Base-by-base conservation (phyloP, 2,113 vertebrate genomes). In the Corynorhinus townsendii region DNA sequence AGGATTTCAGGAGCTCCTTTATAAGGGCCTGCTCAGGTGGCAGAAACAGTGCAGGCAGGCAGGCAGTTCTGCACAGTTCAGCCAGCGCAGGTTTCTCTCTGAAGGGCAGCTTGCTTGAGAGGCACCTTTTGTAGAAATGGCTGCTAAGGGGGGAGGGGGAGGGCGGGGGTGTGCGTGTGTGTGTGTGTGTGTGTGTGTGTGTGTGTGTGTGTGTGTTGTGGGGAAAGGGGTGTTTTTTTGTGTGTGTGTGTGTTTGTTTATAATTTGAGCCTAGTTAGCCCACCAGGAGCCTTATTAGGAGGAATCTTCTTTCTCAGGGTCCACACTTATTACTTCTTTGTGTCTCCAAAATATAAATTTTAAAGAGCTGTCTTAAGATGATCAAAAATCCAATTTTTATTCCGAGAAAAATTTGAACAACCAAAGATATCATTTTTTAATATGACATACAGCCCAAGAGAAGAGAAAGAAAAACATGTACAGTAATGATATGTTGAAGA, bases 321-420 rank as follows among this genome's bases (percentile, higher is more conserved):
- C 64, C 30, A n/a, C 64, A 66, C 30, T 89, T 96, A 79, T 95
- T 96, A 47, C 45, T 94, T 40, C 26, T 54, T 0, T 86, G 56
- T 90, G 45, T 95, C 69, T 77, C 95, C 71, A 86, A 71, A 92
- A 54, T 19, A 81, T 96, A 97, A 22, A 72, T 94, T 97, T 97
- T 95, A 72, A 91, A 90, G 91, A 94, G 19, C 14, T 43, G 0
- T 91, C 91, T 92, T 76, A 93, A n/a, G 91, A 80, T 96, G 45
- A 82, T 85, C 2, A 86, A 83, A 97, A 96, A 97, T 90, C 3
- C 4, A 64, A 35, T 40, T 88, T 89, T 93, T 89, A 93, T 91
- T 82, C 26, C n/a, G 16, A 47, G 38, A 86, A 10, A 94, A 94
- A 22, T 93, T 91, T 96, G 91, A 49, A 15, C 68, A 93, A 91